Conservation (phyloP, 2,113 vertebrate species). For the Albula goreensis region DNA sequence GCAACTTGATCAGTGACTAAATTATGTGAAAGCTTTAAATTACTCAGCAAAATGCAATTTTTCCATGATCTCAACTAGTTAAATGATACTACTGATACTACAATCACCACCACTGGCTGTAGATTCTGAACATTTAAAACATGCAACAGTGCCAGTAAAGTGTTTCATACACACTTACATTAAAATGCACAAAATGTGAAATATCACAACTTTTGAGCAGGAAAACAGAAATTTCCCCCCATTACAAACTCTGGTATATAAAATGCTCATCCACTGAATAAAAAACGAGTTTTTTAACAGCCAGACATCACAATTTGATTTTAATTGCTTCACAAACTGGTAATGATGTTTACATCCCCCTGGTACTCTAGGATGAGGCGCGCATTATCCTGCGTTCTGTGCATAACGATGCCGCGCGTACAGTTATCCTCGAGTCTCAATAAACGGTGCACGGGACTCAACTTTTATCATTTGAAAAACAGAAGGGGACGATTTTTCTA, state of each 20-base stretch:
- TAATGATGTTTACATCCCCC: not conserved
- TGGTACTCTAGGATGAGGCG: no score
- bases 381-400: not conserved
- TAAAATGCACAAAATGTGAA: not conserved
- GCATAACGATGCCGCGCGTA: not conserved
- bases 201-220: not conserved
- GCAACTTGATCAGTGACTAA: not conserved
- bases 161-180: not conserved
- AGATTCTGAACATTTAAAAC: not conserved
- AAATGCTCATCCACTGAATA: not conserved
- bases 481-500: not conserved
- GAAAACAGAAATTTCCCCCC: not conserved
- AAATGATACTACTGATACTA: not conserved
- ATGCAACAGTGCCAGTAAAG: not conserved
- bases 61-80: not conserved
- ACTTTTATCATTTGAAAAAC: conserved; percentile 10
- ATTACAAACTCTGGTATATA: not conserved
- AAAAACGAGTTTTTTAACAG: not conserved
- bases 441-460: not conserved
- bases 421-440: not conserved
- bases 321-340: not conserved
- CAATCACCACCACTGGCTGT: not conserved
- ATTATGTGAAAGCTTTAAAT: not conserved
- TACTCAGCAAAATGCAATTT: not conserved
- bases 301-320: not conserved